Evolutionary conservation across 2,113 vertebrate genomes (phyloP), one percentile per base, ranked within the genome.

Genomic region (Hymenochirus boettgeri): DNA sequence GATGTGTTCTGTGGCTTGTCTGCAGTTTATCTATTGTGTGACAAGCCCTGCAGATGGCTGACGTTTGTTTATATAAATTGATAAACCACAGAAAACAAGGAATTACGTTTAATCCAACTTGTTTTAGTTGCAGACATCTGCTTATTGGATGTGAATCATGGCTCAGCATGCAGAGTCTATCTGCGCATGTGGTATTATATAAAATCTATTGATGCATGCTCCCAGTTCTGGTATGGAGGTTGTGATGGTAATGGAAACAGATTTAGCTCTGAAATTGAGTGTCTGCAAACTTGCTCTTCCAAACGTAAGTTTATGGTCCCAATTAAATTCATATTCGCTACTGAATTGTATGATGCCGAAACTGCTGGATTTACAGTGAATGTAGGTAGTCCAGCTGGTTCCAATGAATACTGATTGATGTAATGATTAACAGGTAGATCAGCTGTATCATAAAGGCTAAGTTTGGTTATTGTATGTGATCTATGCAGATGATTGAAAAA

Each of bases 231-330:
- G 82, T 88, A 74, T 7, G 81, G 85, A 2, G 78, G 85, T 51
- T 88, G 86, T 19, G 71, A 63, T 12, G 84, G 84, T 2, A 88
- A 89, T 71, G 70, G 69, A 54, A 89, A 88, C 70, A 76, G 75
- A 27, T 85, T 81, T 72, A 74, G 47, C 39, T 73, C 66, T n/a
- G 74, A 79, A 71, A 62, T 27, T 11, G 79, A 88, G 60, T 87
- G 87, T 74, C 74, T 84, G 23, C 70, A 31, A 61, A 77, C 74
- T 2, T 89, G 84, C 71, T 75, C 45, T 65, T 1, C n/a, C 42
- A 57, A 74, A 11, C 71, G 86, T 86, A 86, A 84, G 82, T 85
- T 35, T 24, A 61, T 22, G 3, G 24, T 48, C 46, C 46, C 8
- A 48, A 48, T 8, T n/a, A n/a, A n/a, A n/a, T n/a, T n/a, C n/a